Conservation (phyloP, 2,888 invertebrate species). For the Rambutsinella grinnellia region DNA sequence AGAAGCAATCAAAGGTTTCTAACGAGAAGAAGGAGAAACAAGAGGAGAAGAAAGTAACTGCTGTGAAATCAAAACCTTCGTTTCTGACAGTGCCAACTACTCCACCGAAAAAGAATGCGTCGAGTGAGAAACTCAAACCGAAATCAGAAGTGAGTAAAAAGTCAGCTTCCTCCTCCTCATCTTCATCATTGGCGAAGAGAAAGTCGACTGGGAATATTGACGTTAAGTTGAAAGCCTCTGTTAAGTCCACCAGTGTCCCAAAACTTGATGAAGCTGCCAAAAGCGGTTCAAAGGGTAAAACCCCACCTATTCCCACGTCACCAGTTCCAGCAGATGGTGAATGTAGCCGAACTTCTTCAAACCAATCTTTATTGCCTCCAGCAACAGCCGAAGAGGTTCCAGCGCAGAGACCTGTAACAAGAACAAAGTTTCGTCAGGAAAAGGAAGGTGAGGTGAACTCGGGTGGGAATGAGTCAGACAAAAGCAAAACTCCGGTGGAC, state of each 20-base stretch:
- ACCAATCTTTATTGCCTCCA: conserved; percentile 3
- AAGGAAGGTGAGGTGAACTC: neutral
- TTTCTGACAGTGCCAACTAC: neutral
- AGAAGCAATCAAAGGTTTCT: neutral
- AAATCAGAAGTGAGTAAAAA: neutral
- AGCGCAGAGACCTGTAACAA: conserved; percentile 16
- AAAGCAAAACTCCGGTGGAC: neutral
- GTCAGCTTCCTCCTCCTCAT: neutral
- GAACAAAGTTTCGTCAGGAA: conserved; percentile 31
- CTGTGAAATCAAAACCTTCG: neutral
- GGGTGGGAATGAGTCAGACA: neutral
- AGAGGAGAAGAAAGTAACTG: neutral
- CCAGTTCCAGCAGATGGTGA: too few species aligned
- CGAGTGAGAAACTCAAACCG: conserved; percentile 5
- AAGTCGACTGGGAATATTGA: neutral
- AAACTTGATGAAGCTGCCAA: neutral
- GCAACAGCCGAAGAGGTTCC: conserved; percentile 22
- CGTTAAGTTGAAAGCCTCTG: neutral
- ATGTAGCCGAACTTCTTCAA: too few species aligned
- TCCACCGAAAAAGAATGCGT: neutral
- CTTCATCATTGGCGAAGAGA: neutral
- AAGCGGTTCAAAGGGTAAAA: neutral
- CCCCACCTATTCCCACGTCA: too few species aligned
- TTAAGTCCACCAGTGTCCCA: neutral
- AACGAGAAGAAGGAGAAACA: neutral